These are phyloP conservation scores for Chelonia mydas DNA, from an alignment of 2,797 vertebrate genomes.

Conservation along the genomic window DNA sequence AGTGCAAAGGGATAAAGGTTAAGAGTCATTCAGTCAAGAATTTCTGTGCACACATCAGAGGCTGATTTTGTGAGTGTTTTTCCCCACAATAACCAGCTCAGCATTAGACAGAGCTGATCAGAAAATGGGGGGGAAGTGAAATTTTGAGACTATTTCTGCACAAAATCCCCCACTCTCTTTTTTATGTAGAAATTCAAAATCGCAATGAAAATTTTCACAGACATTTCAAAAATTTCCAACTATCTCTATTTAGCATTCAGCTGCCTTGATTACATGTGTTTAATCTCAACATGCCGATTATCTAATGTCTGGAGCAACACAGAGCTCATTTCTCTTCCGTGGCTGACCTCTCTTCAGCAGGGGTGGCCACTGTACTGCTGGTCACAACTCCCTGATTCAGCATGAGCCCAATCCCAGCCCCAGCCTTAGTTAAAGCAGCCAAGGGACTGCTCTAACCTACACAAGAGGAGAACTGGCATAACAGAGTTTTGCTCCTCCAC, in stretches of 20 bases:
- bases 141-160: not conserved
- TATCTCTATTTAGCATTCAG: not conserved
- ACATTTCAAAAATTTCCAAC: not conserved
- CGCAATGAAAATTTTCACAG: not conserved
- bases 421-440: not conserved
- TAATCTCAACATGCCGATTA: not conserved
- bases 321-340: not conserved
- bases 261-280: not conserved
- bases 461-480: not conserved
- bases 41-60: not conserved
- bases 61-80: not conserved
- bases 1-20: constrained; percentile 36
- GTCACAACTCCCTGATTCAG: not conserved
- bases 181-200: not conserved
- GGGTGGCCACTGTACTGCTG: not conserved
- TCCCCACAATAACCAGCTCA: not conserved
- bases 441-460: not conserved
- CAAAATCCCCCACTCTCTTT: not conserved
- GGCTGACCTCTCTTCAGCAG: not conserved
- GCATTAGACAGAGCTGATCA: not conserved
- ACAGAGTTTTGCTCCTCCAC: not conserved
- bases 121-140: not conserved
- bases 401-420: not conserved
- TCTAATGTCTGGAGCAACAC: not conserved
- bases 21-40: not conserved